Conservation (phyloP, 2,797 vertebrate species). For the Oceanodroma leucorhoa region DNA sequence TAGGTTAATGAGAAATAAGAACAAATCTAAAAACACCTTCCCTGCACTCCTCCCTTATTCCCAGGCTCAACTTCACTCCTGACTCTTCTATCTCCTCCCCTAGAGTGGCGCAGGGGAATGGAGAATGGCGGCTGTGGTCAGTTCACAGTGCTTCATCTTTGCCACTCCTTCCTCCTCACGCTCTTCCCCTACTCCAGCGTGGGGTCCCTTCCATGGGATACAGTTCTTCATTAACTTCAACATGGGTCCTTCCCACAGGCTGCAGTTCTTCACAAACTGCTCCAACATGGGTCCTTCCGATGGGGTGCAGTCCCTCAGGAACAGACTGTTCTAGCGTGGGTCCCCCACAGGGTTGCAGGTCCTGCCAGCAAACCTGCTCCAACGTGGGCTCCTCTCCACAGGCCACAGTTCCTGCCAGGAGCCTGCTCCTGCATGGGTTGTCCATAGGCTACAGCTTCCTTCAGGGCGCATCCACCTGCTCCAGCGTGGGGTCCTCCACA, state of each 20-base stretch:
- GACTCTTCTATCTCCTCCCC: neutral
- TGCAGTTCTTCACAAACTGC: neutral
- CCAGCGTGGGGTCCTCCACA: rapidly evolving
- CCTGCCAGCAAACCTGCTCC: neutral
- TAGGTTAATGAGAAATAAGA: neutral
- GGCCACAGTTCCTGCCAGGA: neutral
- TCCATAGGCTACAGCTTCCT: neutral
- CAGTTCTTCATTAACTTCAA: neutral
- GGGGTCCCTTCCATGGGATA: neutral
- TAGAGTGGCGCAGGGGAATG: neutral
- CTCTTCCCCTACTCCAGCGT: neutral
- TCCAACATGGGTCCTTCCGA: neutral
- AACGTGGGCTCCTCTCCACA: rapidly evolving
- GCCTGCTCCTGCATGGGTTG: neutral
- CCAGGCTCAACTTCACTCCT: neutral
- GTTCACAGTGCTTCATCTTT: neutral
- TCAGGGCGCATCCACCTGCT: neutral
- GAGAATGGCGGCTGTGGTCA: neutral
- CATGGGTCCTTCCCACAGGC: neutral
- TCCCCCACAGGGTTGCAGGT: rapidly evolving
- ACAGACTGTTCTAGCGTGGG: neutral
- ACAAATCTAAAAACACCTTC: neutral
- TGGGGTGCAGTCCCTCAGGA: neutral
- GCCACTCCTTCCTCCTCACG: neutral
- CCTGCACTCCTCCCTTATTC: neutral